These are phyloP conservation scores for Mirounga angustirostris DNA, from an alignment of 2,113 vertebrate species.

Conservation along the genomic window DNA sequence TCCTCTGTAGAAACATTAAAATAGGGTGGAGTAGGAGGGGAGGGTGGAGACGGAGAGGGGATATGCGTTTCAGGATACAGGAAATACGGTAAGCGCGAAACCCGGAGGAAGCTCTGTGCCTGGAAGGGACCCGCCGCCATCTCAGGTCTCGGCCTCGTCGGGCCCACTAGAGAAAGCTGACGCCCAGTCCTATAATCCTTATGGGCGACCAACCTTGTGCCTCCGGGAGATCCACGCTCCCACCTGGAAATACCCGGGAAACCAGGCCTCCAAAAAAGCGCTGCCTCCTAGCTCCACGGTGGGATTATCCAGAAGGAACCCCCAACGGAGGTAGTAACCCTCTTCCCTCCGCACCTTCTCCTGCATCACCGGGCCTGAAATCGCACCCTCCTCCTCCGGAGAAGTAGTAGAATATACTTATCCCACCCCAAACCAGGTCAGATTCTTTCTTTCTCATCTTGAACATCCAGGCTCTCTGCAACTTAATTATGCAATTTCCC, in stretches of 20 bases:
- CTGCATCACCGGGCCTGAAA: constrained; percentile 71
- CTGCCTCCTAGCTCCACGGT: constrained; percentile 75
- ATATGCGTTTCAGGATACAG: constrained; percentile 80
- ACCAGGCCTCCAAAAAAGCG: constrained; percentile 77
- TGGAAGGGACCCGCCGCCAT: constrained; percentile 75
- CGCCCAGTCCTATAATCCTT: constrained; percentile 52
- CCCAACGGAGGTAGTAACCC: constrained; percentile 61
- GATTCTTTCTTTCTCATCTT: constrained; percentile 62
- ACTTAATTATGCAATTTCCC: constrained; percentile 50
- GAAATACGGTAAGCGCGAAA: constrained; percentile 81
- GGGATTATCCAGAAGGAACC: constrained; percentile 81
- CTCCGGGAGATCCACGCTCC: constrained; percentile 77
- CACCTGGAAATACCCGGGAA: constrained; percentile 71
- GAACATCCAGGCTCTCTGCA: constrained; percentile 35
- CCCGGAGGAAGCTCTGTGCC: constrained; percentile 71
- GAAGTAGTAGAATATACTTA: constrained; percentile 70
- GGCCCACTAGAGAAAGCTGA: constrained; percentile 51
- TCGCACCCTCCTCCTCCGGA: constrained; percentile 73
- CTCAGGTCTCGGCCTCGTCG: constrained; percentile 58
- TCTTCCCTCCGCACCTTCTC: constrained; percentile 70
- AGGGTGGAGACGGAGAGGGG: constrained; percentile 67
- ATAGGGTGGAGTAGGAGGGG: neutral
- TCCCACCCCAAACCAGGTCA: constrained; percentile 71
- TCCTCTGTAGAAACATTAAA: constrained; percentile 53
- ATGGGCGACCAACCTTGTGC: constrained; percentile 80